phyloP scores from a whole-genome alignment of 1,140 invertebrate species.

The Apis cerana region DNA sequence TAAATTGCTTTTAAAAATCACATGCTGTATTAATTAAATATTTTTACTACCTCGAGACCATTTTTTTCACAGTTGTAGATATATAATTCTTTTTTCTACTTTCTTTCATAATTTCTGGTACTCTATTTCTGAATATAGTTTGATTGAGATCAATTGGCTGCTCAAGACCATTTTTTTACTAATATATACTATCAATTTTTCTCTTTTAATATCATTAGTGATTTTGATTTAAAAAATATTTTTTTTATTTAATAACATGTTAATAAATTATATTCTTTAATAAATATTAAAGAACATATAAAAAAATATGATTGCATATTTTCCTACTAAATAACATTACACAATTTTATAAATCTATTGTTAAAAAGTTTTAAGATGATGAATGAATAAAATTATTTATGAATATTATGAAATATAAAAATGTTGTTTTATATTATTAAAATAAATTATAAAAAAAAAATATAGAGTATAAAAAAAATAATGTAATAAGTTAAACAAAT shows the following conservation, averaged over 20 bases:
- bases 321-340: background rate
- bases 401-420: background rate
- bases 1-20: conserved; percentile 10
- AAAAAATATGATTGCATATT: background rate
- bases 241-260: background rate
- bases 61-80: background rate
- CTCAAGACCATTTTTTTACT: background rate
- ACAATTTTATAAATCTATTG: background rate
- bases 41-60: background rate
- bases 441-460: background rate
- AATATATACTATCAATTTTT: background rate
- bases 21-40: background rate
- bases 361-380: too few relatives aligned
- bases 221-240: background rate
- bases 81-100: background rate
- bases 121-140: background rate
- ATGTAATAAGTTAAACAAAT: background rate
- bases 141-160: background rate
- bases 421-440: background rate
- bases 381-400: too few relatives aligned
- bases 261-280: too few relatives aligned
- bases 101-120: background rate
- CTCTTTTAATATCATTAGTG: background rate
- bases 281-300: background rate
- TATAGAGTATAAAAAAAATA: background rate